Base-by-base conservation (phyloP, 2,888 invertebrate species). In the Nemotelus nigrinus region DNA sequence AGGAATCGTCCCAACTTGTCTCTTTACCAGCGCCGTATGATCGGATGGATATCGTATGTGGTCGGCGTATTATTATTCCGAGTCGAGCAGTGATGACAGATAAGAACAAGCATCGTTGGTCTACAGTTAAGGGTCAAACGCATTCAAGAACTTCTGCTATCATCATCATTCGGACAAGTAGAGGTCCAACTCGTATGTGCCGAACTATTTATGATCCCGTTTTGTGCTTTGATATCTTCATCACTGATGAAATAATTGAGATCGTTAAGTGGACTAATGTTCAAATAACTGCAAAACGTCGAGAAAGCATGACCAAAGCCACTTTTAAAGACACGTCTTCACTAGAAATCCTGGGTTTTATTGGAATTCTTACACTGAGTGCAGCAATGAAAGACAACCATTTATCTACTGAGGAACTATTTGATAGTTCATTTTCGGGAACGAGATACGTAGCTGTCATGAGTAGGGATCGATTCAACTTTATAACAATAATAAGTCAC, bases 341-440 rank as follows among this genome's bases (percentile, higher is more conserved):
- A 76, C 63, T 64, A 72, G 82, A 81, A 80, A 80, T 83, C 53
- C 77, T 77, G 45, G 82, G 81, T 68, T 79, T 81, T n/a, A 77
- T 82, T 48, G 82, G 81, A 8, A 72, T 81, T 3, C 79, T 82
- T 48, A 79, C 80, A 63, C 77, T 82, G 77, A 58, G 79, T 70
- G 82, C 82, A 71, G 80, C 81, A 50, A 63, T 81, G 72, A 81
- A 82, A 79, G 81, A 82, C 77, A 81, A 82, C 68, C 81, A 82
- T 79, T 76, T 82, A 39, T 80, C 81, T 57, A 79, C 79, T 50
- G 79, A 80, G 43, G 82, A 82, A 78, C 60, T 82, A 53, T 82
- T 82, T 76, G 79, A 82, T 75, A 77, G 76, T 55, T n/a, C n/a
- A n/a, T n/a, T n/a, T 68, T 67, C 63, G 8, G 80, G 79, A 58